These are phyloP conservation scores for Cinclus cinclus DNA, from an alignment of 2,113 vertebrate species.

Conservation along the genomic window DNA sequence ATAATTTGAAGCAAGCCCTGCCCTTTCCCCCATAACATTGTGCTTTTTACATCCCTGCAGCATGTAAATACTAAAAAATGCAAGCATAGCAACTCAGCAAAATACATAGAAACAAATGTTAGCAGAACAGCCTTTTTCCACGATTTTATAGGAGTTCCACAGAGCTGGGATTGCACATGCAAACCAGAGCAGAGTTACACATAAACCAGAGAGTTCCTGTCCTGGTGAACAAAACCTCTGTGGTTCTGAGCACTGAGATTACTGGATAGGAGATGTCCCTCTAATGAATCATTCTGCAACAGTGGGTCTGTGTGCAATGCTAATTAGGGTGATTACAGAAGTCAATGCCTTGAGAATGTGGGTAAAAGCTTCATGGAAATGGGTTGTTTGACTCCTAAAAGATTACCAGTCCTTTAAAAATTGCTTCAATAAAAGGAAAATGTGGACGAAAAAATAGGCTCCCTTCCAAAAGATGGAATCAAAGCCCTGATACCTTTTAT, in stretches of 20 bases:
- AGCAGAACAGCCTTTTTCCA: background rate
- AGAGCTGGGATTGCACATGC: background rate
- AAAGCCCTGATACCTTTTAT: constrained; percentile 68
- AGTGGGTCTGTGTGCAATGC: background rate
- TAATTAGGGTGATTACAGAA: background rate
- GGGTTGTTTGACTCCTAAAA: constrained; percentile 47
- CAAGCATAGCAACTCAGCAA: constrained; percentile 36
- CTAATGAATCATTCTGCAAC: background rate
- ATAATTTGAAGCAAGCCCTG: constrained; percentile 51
- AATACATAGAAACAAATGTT: constrained; percentile 1
- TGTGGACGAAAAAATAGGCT: constrained; percentile 52
- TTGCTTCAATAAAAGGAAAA: constrained; percentile 65
- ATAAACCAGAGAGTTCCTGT: background rate
- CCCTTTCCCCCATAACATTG: constrained; percentile 7
- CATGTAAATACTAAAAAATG: constrained; percentile 45
- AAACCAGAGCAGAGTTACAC: background rate
- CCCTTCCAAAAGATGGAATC: constrained; percentile 56
- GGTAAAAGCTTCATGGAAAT: constrained; percentile 44
- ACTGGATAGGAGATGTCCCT: background rate
- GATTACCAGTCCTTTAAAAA: constrained; percentile 37
- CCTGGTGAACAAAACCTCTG: background rate
- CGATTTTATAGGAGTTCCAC: background rate
- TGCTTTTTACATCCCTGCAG: constrained; percentile 19
- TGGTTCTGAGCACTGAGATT: background rate
- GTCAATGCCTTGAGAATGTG: background rate